These are phyloP conservation scores for Porphyrio hochstetteri DNA, from an alignment of 2,113 vertebrate genomes.

Conservation along the genomic window DNA sequence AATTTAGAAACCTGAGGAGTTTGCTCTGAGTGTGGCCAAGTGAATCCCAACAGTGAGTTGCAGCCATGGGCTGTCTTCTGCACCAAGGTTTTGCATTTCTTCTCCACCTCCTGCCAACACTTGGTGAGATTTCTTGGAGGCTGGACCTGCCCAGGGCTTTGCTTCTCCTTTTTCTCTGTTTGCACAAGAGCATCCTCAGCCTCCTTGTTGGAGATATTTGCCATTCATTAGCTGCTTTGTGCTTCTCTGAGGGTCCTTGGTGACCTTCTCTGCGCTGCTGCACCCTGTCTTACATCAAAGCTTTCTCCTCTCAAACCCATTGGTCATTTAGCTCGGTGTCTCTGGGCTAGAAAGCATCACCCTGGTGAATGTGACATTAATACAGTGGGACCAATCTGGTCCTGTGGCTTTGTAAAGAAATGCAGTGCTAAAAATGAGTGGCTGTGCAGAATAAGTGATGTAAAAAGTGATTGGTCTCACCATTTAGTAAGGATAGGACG, in stretches of 20 bases:
- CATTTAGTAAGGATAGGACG: neutral
- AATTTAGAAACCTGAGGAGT: neutral
- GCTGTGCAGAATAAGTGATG: neutral
- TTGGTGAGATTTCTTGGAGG: neutral
- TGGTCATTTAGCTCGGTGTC: neutral
- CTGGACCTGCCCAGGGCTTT: neutral
- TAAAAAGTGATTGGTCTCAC: neutral
- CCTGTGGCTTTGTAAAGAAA: neutral
- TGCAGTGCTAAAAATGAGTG: neutral
- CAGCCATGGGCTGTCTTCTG: neutral
- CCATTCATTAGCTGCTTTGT: neutral
- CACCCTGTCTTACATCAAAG: neutral
- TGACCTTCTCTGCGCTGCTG: neutral
- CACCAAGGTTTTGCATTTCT: neutral
- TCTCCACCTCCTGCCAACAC: neutral
- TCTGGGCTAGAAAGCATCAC: neutral
- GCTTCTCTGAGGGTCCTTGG: neutral
- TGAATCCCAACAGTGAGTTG: neutral
- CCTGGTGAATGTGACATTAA: neutral
- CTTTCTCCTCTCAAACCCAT: neutral
- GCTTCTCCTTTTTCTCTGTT: neutral
- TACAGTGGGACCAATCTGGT: neutral
- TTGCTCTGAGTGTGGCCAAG: rapidly evolving
- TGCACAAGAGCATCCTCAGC: neutral
- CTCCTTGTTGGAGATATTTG: neutral